These are phyloP conservation scores for Eumaeus atala DNA, from an alignment of 1,140 invertebrate species.

Conservation along the genomic window DNA sequence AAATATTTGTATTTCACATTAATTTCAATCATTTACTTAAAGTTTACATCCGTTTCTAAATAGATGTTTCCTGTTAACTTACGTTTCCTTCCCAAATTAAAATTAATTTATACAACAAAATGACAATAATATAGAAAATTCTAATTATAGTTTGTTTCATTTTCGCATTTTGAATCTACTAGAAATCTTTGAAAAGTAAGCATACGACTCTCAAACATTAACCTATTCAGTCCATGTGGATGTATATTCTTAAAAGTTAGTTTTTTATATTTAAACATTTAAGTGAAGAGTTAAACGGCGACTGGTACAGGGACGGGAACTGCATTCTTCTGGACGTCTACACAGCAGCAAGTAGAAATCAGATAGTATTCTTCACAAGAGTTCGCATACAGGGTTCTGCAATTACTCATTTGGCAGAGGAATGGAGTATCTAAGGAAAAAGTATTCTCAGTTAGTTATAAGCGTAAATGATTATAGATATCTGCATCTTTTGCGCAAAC, in stretches of 20 bases:
- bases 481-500: too few relatives aligned
- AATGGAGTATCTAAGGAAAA: constrained; percentile 31
- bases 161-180: too few relatives aligned
- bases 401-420: constrained; percentile 79
- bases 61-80: too few relatives aligned
- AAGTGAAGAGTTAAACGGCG: constrained; percentile 17
- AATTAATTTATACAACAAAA: too few relatives aligned
- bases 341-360: constrained; percentile 83
- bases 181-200: too few relatives aligned
- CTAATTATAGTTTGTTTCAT: too few relatives aligned
- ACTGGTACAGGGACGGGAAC: constrained; percentile 25
- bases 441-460: neutral
- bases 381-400: constrained; percentile 83
- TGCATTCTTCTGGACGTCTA: constrained; percentile 66
- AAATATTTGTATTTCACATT: too few relatives aligned
- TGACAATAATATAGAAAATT: too few relatives aligned
- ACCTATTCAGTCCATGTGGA: neutral
- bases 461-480: too few relatives aligned
- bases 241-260: neutral
- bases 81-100: too few relatives aligned
- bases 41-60: too few relatives aligned
- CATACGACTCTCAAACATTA: neutral
- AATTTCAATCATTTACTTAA: too few relatives aligned
- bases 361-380: constrained; percentile 81
- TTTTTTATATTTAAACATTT: neutral